Percentiles rank a stretch among this genome's conserved stretches.
Conservation (phyloP, 2,113 vertebrate species). For the Grallaria varia region DNA sequence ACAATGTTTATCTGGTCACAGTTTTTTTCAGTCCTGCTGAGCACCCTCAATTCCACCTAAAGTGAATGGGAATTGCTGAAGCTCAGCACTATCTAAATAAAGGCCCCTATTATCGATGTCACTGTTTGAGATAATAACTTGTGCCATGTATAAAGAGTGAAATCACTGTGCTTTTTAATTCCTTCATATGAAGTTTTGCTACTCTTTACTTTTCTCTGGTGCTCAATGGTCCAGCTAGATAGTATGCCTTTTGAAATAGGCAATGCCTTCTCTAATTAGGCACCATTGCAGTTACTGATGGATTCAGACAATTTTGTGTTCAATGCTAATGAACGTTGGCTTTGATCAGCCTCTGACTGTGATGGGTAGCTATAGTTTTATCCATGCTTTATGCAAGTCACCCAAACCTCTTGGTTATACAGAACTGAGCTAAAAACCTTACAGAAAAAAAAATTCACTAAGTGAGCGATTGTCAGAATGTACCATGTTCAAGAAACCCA, state of each 20-base stretch:
- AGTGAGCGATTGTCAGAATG: not conserved
- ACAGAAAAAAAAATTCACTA: not conserved
- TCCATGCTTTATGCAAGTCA: slow-evolving; percentile 33
- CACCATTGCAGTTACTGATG: slow-evolving; percentile 58
- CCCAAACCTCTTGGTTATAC: slow-evolving; percentile 32
- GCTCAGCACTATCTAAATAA: slow-evolving; percentile 66
- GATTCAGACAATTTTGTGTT: slow-evolving; percentile 64
- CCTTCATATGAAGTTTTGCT: slow-evolving; percentile 45
- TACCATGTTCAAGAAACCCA: not conserved
- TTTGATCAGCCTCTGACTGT: slow-evolving; percentile 58
- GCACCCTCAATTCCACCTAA: slow-evolving; percentile 60
- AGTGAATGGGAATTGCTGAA: slow-evolving; percentile 67
- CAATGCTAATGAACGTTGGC: slow-evolving; percentile 66
- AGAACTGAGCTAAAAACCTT: not conserved
- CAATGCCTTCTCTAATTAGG: slow-evolving; percentile 47
- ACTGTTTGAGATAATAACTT: slow-evolving; percentile 63
- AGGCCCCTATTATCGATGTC: slow-evolving; percentile 52
- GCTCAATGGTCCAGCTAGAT: slow-evolving; percentile 59
- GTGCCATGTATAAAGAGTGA: slow-evolving; percentile 53
- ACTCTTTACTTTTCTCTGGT: slow-evolving; percentile 41
- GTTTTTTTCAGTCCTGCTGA: slow-evolving; percentile 56
- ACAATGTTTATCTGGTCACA: slow-evolving; percentile 48
- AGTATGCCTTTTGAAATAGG: slow-evolving; percentile 59
- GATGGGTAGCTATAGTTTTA: slow-evolving; percentile 42
- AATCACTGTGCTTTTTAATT: slow-evolving; percentile 56